Percentiles rank a stretch among this genome's conserved stretches.
phyloP scores from a whole-genome alignment of 2,888 invertebrate genomes.

The Augochlorella aurata region DNA sequence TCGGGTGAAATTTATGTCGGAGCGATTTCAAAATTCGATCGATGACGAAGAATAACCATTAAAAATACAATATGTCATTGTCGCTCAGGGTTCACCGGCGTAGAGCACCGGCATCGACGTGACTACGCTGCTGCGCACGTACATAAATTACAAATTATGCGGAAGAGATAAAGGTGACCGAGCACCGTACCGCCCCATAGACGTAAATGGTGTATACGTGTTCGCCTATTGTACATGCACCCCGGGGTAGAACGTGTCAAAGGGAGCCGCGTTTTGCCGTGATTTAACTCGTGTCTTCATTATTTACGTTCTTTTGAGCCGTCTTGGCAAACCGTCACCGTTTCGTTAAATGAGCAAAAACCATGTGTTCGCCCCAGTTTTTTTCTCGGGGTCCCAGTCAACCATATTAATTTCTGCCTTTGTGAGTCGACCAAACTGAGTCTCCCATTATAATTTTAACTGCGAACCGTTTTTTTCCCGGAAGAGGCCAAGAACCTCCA shows the following conservation, averaged over 20 bases:
- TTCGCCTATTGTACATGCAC: conserved; percentile 2
- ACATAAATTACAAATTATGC: conserved; percentile 75
- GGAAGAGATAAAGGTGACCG: conserved; percentile 75
- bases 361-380: neutral
- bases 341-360: conserved; percentile 25
- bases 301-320: conserved; percentile 47
- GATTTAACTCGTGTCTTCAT: conserved; percentile 69
- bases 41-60: conserved; percentile 44
- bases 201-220: neutral
- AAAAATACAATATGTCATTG: conserved; percentile 41
- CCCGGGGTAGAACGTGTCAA: neutral
- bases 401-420: conserved; percentile 14
- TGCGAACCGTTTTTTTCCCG: neutral
- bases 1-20: neutral
- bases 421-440: neutral
- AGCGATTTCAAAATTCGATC: conserved; percentile 2
- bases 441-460: neutral
- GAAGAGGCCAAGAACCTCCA: neutral
- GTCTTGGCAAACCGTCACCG: neutral
- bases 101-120: conserved; percentile 24
- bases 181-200: conserved; percentile 32
- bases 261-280: conserved; percentile 45
- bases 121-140: conserved; percentile 34
- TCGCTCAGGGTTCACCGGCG: neutral
- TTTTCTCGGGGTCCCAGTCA: neutral